Base-by-base conservation (phyloP, 2,113 vertebrate species). In the Petroica traversi region DNA sequence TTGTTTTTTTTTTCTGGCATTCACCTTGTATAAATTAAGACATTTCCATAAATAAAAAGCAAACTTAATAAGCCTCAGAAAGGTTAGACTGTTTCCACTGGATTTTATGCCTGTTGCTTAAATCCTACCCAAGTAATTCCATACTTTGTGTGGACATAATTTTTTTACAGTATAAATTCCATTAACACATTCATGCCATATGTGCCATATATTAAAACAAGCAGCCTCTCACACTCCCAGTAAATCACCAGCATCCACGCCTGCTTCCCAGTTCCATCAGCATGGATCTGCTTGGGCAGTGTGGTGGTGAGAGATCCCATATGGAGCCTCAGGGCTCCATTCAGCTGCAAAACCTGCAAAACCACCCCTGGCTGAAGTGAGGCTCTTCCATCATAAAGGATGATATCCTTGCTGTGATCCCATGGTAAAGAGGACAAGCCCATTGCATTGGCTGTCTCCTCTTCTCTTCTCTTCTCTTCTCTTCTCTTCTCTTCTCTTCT, bases 71-170 rank as follows among this genome's bases (percentile, higher is more conserved):
- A 95, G 63, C 62, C 59, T 88, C 71, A 67, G 77, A 94, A 95
- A 92, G 89, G 78, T 85, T 95, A 95, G 81, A 83, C 34, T 79
- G 19, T 85, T 96, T 96, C 89, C 49, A 46, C 43, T 92, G 89
- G 93, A 93, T 95, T 95, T 96, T 91, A 95, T 93, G 62, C 88
- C 67, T 74, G 34, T 85, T 93, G 77, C 81, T 85, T 93, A 96
- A 96, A 96, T 97, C 93, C 87, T 96, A 48, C 58, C 54, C 55
- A 89, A 92, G 58, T 88, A 95, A 93, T 87, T 94, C 85, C 38
- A 71, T 74, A 54, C 54, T 94, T 95, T 80, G 71, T 69, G 55
- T 4, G 6, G 78, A 95, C 87, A 72, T 91, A 87, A 69, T 95
- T 89, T 94, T 95, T 94, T 91, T 91, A 69, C 67, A 55, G 29